Conservation (phyloP, 2,113 vertebrate genomes). For the Paradoxurus hermaphroditus region DNA sequence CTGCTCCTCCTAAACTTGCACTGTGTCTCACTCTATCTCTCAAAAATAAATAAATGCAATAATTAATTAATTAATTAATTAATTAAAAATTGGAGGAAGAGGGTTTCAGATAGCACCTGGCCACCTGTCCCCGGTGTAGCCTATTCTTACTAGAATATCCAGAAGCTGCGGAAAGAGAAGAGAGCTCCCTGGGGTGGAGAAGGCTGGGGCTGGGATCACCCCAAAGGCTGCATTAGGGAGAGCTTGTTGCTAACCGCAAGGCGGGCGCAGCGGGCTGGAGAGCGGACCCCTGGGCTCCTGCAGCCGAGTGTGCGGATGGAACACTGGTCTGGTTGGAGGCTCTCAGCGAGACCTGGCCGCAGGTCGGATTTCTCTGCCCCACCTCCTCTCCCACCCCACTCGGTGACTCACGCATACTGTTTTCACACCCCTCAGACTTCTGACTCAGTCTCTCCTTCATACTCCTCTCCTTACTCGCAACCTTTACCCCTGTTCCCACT, state of each 20-base stretch:
- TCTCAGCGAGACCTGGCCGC: not conserved
- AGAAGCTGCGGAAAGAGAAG: not conserved
- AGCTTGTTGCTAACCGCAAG: not conserved
- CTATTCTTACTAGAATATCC: not conserved
- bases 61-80: too few species aligned
- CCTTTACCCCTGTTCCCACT: not conserved
- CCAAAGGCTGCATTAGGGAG: not conserved
- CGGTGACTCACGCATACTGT: not conserved
- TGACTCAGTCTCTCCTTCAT: not conserved
- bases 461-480: not conserved
- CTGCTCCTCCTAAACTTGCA: too few species aligned
- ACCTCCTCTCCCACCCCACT: not conserved
- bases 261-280: not conserved
- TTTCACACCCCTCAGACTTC: not conserved
- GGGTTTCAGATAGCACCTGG: not conserved
- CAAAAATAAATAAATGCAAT: too few species aligned
- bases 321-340: not conserved
- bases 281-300: not conserved
- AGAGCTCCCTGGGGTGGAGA: fast-evolving
- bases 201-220: not conserved
- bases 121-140: too few species aligned
- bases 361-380: not conserved
- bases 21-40: too few species aligned
- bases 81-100: not conserved
- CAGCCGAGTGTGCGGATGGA: not conserved